These are phyloP conservation scores for Trogon surrucura DNA, from an alignment of 2,113 vertebrate species.

Conservation along the genomic window DNA sequence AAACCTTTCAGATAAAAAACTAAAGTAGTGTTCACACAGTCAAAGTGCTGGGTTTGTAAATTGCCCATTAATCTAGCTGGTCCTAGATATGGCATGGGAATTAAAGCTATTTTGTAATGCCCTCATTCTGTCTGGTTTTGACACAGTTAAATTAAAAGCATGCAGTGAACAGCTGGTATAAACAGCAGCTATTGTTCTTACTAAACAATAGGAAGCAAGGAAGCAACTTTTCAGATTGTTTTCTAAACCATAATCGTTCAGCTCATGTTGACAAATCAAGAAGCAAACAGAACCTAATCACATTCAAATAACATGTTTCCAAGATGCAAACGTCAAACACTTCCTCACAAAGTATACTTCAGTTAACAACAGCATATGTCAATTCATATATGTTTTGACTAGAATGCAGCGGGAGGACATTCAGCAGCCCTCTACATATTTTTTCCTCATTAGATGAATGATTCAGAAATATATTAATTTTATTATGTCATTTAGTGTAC, in stretches of 20 bases:
- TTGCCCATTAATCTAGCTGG: neutral
- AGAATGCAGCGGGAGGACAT: neutral
- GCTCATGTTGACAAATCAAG: slow-evolving; percentile 61
- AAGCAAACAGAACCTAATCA: slow-evolving; percentile 50
- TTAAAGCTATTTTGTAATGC: neutral
- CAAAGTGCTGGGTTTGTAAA: neutral
- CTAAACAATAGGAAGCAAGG: slow-evolving; percentile 45
- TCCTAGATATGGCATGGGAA: neutral
- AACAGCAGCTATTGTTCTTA: slow-evolving; percentile 12
- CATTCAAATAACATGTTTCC: slow-evolving; percentile 37
- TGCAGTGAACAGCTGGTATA: slow-evolving; percentile 5
- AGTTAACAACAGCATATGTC: neutral
- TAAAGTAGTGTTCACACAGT: neutral
- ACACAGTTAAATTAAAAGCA: slow-evolving; percentile 1
- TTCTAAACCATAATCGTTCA: slow-evolving; percentile 42
- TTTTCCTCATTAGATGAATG: neutral
- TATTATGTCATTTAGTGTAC: neutral
- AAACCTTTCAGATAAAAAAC: neutral
- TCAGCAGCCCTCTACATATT: neutral
- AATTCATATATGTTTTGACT: slow-evolving; percentile 10
- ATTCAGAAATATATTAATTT: slow-evolving; percentile 8
- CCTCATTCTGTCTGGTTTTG: slow-evolving; percentile 7
- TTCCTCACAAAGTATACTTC: slow-evolving; percentile 35
- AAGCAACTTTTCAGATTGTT: slow-evolving; percentile 45
- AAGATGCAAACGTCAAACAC: slow-evolving; percentile 47